phyloP scores from a whole-genome alignment of 2,888 invertebrate species.

The Hyposoter didymator region DNA sequence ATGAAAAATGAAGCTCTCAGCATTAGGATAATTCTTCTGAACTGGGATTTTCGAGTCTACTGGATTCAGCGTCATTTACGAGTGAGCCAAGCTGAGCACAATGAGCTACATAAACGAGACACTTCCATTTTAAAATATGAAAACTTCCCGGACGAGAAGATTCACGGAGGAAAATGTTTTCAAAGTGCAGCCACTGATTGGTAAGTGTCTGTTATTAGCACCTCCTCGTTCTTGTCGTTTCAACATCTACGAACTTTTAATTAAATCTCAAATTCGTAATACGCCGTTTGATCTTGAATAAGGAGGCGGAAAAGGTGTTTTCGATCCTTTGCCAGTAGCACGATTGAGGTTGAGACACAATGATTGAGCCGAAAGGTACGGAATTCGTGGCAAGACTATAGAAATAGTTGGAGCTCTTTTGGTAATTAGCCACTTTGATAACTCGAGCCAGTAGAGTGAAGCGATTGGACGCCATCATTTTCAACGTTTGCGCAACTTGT shows the following conservation, averaged over 20 bases:
- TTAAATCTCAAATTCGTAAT: background rate
- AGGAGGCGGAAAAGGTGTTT: background rate
- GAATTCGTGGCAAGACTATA: background rate
- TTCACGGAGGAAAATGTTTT: background rate
- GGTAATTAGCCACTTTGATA: conserved; percentile 44
- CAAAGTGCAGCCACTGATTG: background rate
- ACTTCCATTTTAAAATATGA: conserved; percentile 3
- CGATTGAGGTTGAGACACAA: conserved; percentile 19
- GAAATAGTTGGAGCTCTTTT: conserved; percentile 13
- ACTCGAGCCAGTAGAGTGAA: conserved; percentile 31
- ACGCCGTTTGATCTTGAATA: background rate
- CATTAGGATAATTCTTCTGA: conserved; percentile 9
- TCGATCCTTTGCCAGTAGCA: background rate
- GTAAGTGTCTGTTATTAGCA: background rate
- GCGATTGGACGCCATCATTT: conserved; percentile 12
- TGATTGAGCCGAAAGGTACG: background rate
- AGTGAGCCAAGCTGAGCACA: background rate
- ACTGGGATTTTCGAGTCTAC: conserved; percentile 17
- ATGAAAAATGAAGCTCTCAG: conserved; percentile 15
- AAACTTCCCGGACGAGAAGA: background rate
- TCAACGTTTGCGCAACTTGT: conserved; percentile 22
- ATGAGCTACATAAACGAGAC: background rate
- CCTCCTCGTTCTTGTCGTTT: background rate
- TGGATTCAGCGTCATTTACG: conserved; percentile 9
- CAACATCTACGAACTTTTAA: background rate